Evolutionary conservation across 2,113 vertebrate genomes (phyloP).

Genomic region (Muntiacus reevesi): DNA sequence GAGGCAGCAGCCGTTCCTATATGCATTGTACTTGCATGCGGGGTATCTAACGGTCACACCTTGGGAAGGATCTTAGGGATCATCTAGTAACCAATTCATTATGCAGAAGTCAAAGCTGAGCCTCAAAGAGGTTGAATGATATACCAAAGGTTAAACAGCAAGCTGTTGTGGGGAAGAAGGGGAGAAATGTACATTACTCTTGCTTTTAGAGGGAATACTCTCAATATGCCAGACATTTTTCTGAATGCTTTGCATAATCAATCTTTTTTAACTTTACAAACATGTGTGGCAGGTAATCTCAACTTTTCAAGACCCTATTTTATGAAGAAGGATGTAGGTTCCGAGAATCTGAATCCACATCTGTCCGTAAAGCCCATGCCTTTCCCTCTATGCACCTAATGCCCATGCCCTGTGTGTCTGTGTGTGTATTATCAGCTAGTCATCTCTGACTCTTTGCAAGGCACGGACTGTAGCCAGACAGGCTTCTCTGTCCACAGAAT

Average conservation of each 20-base stretch:
- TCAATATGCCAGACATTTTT: neutral
- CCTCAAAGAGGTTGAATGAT: neutral
- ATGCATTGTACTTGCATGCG: too few species aligned
- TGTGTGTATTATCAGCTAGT: neutral
- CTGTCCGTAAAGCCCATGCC: neutral
- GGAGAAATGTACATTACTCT: neutral
- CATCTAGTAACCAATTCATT: neutral
- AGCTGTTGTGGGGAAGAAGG: neutral
- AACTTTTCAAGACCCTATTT: neutral
- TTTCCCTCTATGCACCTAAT: neutral
- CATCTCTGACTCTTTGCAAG: neutral
- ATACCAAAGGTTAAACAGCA: neutral
- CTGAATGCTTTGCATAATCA: neutral
- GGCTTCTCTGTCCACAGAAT: neutral
- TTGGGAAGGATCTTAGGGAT: neutral
- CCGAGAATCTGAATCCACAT: neutral
- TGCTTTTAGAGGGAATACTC: neutral
- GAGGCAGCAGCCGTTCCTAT: fast-evolving
- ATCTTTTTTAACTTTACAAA: neutral
- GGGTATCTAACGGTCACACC: neutral
- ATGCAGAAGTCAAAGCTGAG: neutral
- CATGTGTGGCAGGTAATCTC: neutral
- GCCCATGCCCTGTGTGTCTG: neutral
- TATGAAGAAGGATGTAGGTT: neutral
- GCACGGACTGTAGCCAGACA: neutral